A percentile compares a stretch with the other conserved stretches of the same genome.
Conservation (phyloP, 2,797 vertebrate species). For the Thamnophis elegans region DNA sequence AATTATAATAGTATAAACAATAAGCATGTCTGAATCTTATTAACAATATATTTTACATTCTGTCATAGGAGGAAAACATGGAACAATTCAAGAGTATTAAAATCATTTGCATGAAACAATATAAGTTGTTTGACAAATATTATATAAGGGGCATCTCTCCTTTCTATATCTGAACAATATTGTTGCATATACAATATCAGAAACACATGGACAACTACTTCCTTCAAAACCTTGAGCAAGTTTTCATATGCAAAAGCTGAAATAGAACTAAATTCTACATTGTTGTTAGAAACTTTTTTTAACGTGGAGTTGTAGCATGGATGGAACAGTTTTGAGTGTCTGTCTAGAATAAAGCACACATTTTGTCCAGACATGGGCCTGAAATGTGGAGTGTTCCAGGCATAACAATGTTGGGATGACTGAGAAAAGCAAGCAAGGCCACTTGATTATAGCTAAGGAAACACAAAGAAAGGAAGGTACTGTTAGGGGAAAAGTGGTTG, state of each 20-base stretch:
- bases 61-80: background rate
- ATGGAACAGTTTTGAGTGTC: background rate
- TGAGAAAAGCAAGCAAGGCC: background rate
- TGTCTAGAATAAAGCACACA: background rate
- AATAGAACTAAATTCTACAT: background rate
- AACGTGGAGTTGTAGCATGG: background rate
- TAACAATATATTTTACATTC: background rate
- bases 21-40: background rate
- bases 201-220: background rate
- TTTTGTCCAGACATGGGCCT: background rate
- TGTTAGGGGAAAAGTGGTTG: background rate
- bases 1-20: background rate
- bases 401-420: background rate
- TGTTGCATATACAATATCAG: background rate
- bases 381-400: background rate
- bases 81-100: background rate
- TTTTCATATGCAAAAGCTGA: background rate
- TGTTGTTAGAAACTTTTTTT: background rate
- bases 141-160: background rate
- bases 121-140: background rate
- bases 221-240: background rate
- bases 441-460: background rate
- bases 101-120: background rate
- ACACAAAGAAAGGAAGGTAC: background rate
- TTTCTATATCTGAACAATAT: background rate